Percentiles rank a stretch among this genome's conserved stretches.
Evolutionary conservation across 2,113 vertebrate genomes (phyloP).

Genomic region (Pardalotus punctatus): DNA sequence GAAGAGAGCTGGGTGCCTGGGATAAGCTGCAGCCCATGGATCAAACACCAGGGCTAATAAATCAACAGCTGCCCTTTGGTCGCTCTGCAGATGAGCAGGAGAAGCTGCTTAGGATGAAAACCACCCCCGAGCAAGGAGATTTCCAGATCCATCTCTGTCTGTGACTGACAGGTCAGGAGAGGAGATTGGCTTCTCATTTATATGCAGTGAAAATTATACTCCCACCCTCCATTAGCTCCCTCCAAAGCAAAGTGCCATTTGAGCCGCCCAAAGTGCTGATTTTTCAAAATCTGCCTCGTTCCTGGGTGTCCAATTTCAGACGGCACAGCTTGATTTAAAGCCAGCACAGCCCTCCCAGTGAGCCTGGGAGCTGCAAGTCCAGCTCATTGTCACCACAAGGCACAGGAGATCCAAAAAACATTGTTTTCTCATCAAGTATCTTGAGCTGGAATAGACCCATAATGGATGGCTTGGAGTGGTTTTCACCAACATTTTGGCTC

Average conservation of each 20-base stretch:
- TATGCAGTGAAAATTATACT: background rate
- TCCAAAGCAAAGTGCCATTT: background rate
- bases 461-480: background rate
- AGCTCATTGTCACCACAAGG: background rate
- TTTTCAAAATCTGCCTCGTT: background rate
- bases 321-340: background rate
- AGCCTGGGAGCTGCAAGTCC: background rate
- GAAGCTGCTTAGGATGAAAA: slow-evolving; percentile 11
- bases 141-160: background rate
- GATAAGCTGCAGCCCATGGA: slow-evolving; percentile 12
- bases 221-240: background rate
- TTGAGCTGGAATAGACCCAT: background rate
- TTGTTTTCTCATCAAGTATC: background rate
- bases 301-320: background rate
- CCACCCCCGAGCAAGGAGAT: background rate
- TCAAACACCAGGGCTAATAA: slow-evolving; percentile 21
- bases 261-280: background rate
- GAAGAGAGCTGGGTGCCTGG: background rate
- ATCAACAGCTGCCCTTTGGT: background rate
- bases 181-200: background rate
- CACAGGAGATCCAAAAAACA: background rate
- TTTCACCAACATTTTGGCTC: background rate
- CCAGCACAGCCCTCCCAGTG: background rate
- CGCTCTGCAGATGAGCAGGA: background rate
- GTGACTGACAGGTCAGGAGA: background rate